phyloP scores from a whole-genome alignment of 2,113 vertebrate genomes.

The Equus quagga region DNA sequence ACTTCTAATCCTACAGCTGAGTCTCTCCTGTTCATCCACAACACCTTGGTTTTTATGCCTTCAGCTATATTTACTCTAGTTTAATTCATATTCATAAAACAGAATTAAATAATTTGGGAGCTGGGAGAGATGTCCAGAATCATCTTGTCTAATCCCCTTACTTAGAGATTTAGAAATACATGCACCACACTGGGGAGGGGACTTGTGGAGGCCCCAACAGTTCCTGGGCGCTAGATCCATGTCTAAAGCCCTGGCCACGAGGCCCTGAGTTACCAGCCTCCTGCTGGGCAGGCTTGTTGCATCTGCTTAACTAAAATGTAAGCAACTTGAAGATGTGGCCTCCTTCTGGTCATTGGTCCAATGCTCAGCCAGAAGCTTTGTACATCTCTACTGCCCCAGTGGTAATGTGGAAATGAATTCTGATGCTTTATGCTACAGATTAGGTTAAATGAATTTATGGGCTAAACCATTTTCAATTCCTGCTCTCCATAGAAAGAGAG shows the following conservation, averaged over 20 bases:
- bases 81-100: neutral
- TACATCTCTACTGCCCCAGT: neutral
- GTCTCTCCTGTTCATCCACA: neutral
- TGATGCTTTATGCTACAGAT: neutral
- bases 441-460: neutral
- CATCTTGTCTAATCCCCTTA: neutral
- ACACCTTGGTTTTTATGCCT: neutral
- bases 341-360: neutral
- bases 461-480: constrained; percentile 29
- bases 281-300: neutral
- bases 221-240: neutral
- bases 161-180: neutral
- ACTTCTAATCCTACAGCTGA: no score
- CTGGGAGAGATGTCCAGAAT: neutral
- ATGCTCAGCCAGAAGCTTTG: neutral
- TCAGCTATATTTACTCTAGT: neutral
- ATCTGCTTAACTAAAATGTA: neutral
- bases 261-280: neutral
- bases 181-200: neutral
- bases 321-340: neutral
- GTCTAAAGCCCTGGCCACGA: neutral
- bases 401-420: neutral
- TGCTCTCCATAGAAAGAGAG: neutral
- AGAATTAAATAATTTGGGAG: neutral
- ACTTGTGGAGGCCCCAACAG: no score